Percentiles rank a stretch among this genome's conserved stretches.
phyloP scores from a whole-genome alignment of 2,113 vertebrate species.

The Uropsilus gracilis region DNA sequence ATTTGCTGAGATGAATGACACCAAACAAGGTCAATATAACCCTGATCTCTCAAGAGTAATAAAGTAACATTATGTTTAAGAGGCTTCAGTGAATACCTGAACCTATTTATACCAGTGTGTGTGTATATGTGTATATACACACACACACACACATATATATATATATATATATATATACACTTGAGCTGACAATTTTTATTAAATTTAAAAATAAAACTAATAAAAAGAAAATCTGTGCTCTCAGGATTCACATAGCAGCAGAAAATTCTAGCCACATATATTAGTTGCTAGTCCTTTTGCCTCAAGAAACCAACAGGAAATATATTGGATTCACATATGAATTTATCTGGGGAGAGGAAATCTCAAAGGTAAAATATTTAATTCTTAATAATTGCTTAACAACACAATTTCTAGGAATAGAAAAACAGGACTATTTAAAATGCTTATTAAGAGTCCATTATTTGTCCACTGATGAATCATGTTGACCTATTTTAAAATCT shows the following conservation, averaged over 20 bases:
- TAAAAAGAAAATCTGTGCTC: background rate
- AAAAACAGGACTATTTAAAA: conserved; percentile 5
- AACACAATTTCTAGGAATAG: background rate
- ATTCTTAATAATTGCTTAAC: conserved; percentile 13
- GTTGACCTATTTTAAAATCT: background rate
- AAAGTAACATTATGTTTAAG: background rate
- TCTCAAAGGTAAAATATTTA: conserved; percentile 31
- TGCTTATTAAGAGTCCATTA: background rate
- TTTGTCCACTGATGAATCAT: background rate
- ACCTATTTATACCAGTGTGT: background rate
- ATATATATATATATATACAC: too few species aligned
- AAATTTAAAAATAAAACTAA: conserved; percentile 26
- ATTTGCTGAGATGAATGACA: background rate
- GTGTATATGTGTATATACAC: too few species aligned
- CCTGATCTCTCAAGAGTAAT: background rate
- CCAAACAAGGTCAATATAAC: background rate
- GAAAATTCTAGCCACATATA: background rate
- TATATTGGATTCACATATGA: background rate
- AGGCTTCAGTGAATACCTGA: background rate
- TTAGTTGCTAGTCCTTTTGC: background rate
- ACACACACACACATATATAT: too few species aligned
- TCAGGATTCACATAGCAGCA: background rate
- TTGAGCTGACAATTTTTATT: background rate
- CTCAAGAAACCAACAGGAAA: background rate
- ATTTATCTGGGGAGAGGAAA: background rate